A percentile compares a stretch with the other conserved stretches of the same genome.
Evolutionary conservation across 2,888 invertebrate genomes (phyloP).

Genomic region (Conistra vaccinii): DNA sequence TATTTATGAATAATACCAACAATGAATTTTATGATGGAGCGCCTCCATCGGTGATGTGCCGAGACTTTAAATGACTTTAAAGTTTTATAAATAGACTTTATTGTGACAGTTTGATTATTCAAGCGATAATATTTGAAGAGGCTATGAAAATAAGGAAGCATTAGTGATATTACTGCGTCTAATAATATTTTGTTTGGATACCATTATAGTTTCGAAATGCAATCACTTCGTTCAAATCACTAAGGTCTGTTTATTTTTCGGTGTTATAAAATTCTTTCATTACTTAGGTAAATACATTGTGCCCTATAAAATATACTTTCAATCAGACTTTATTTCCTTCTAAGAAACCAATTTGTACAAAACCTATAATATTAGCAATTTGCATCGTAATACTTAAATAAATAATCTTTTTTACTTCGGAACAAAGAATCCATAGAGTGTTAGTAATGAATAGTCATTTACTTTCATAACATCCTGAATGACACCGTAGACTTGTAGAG

Average conservation of each 20-base stretch:
- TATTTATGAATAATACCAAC: slow-evolving; percentile 52
- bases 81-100: slow-evolving; percentile 65
- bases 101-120: slow-evolving; percentile 58
- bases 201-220: slow-evolving; percentile 24
- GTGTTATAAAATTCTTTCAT: slow-evolving; percentile 25
- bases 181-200: slow-evolving; percentile 56
- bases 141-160: slow-evolving; percentile 64
- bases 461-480: background rate
- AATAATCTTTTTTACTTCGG: too few relatives aligned
- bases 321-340: background rate
- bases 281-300: slow-evolving; percentile 1
- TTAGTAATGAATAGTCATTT: background rate
- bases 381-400: background rate
- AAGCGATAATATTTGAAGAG: slow-evolving; percentile 55
- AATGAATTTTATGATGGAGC: slow-evolving; percentile 53
- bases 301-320: slow-evolving; percentile 10
- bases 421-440: too few relatives aligned
- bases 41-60: slow-evolving; percentile 45
- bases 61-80: slow-evolving; percentile 55
- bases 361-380: background rate
- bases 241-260: slow-evolving; percentile 10
- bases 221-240: slow-evolving; percentile 21
- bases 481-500: slow-evolving; percentile 5
- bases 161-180: slow-evolving; percentile 53
- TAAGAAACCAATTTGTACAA: background rate